Evolutionary conservation across 2,888 invertebrate genomes (phyloP), one percentile per base, ranked within the genome.

Genomic region (Heliconius charithonia): DNA sequence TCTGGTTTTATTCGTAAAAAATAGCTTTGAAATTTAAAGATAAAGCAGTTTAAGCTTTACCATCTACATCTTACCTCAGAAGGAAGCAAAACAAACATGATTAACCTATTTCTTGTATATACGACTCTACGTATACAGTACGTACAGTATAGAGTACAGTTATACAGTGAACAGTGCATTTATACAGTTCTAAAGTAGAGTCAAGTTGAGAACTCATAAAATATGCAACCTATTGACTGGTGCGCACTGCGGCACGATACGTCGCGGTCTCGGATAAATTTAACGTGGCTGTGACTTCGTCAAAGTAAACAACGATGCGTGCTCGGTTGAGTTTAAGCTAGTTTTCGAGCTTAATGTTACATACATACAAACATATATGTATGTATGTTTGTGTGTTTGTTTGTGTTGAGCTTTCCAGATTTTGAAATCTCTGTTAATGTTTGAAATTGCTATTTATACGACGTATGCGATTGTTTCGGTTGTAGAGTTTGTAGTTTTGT

Each of bases 161-260:
- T 25, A 22, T 70, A 71, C 71, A 51, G 41, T 51, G 27, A 27
- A 70, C 41, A 69, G 41, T 69, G 41, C 74, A 76, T 59, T 76
- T 75, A 73, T 70, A 82, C 51, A 72, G 73, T 78, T 77, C 73
- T 77, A 82, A 83, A 84, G 84, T 83, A 82, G 80, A 84, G 83
- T 84, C 83, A 85, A 87, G 85, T 87, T 85, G 89, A 87, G 86
- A 87, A 83, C 85, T 87, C 89, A 91, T 94, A 91, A 94, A 94
- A 93, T 94, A 94, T 94, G 93, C 94, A 94, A 87, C 85, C 90
- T 90, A 91, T 93, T 89, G 92, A 91, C 89, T 90, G 86, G 88
- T 89, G 88, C 89, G 89, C 89, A 89, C 82, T 89, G 93, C 94
- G 93, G 89, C 91, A 91, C 81, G 87, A 86, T 85, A 86, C 87